These are phyloP conservation scores for Drosophila mayaguana DNA, from an alignment of 2,888 invertebrate genomes.

Conservation along the genomic window DNA sequence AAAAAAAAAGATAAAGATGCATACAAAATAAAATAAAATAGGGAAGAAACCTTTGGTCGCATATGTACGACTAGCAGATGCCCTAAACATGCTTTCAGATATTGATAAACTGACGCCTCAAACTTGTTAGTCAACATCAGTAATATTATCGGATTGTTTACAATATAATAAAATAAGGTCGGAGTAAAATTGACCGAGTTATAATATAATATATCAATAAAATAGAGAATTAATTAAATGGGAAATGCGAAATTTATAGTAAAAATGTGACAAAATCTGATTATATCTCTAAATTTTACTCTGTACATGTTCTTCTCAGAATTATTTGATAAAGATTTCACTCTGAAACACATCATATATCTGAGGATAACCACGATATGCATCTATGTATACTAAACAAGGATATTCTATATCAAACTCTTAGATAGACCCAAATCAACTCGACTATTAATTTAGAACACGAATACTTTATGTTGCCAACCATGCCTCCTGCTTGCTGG, in stretches of 20 bases:
- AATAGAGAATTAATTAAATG: too few relatives aligned
- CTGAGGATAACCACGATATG: background rate
- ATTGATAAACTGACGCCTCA: too few relatives aligned
- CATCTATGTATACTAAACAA: background rate
- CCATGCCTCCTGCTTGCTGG: background rate
- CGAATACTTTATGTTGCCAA: background rate
- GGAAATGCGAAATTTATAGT: too few relatives aligned
- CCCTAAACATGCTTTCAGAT: background rate
- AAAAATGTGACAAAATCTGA: too few relatives aligned
- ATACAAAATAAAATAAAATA: constrained; percentile 7
- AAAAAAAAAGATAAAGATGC: constrained; percentile 18
- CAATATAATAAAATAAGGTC: too few relatives aligned
- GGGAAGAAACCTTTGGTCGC: background rate
- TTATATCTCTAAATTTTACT: too few relatives aligned
- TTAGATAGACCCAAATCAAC: background rate
- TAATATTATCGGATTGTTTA: too few relatives aligned
- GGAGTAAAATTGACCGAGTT: too few relatives aligned
- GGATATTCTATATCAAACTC: background rate
- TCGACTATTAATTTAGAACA: too few relatives aligned
- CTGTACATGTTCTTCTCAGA: background rate
- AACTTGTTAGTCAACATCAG: too few relatives aligned
- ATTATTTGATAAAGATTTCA: background rate
- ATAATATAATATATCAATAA: too few relatives aligned
- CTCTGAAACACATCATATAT: background rate
- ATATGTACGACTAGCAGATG: background rate